Percentiles rank a stretch among this genome's conserved stretches.
Conservation (phyloP, 1,140 invertebrate species). For the Ceratina australensis region DNA sequence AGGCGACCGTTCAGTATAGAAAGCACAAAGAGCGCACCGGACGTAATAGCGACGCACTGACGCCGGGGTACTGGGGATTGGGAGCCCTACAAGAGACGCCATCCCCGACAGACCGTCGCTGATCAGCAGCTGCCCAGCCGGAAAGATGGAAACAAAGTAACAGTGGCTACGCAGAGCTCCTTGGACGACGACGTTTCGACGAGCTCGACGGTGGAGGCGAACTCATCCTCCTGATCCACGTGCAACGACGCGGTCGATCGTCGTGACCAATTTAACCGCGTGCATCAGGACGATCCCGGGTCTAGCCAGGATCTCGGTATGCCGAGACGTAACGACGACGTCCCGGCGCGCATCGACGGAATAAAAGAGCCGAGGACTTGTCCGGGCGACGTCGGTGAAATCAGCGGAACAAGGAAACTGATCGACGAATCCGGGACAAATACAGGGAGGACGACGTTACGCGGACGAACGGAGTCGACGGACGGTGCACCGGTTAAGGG, state of each 20-base stretch:
- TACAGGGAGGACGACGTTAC: neutral
- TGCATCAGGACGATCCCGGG: constrained; percentile 5
- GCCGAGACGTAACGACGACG: neutral
- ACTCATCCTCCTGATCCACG: constrained; percentile 73
- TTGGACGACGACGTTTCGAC: constrained; percentile 72
- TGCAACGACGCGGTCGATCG: constrained; percentile 47
- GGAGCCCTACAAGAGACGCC: constrained; percentile 81
- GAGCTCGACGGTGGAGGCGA: constrained; percentile 63
- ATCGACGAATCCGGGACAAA: constrained; percentile 9
- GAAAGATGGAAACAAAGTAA: constrained; percentile 52
- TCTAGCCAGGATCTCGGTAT: neutral
- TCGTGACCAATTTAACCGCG: constrained; percentile 1
- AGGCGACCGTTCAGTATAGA: constrained; percentile 86
- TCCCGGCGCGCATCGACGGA: neutral
- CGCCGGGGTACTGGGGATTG: constrained; percentile 80
- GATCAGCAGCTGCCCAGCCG: constrained; percentile 9
- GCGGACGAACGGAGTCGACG: constrained; percentile 27
- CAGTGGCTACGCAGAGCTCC: constrained; percentile 74
- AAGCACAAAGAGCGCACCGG: constrained; percentile 91
- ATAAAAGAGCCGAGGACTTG: constrained; percentile 2
- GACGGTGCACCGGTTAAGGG: constrained; percentile 43
- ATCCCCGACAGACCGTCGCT: constrained; percentile 76
- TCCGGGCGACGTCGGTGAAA: neutral
- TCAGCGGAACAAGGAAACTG: neutral
- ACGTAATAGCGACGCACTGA: constrained; percentile 92